Conservation (phyloP, 2,797 vertebrate genomes). For the Anomalospiza imberbis region DNA sequence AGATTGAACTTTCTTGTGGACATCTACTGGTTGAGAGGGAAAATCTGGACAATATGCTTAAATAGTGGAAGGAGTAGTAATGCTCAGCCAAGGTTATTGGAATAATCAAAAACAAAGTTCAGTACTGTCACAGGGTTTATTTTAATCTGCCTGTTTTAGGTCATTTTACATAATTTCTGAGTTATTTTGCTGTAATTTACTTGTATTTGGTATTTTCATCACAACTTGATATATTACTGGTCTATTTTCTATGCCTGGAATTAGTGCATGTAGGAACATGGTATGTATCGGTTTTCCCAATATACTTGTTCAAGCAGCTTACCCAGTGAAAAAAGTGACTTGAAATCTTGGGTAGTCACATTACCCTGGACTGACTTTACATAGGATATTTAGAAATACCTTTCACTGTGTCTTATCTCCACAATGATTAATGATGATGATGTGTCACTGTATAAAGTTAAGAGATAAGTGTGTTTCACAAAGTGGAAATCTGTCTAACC, state of each 20-base stretch:
- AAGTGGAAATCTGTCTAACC: background rate
- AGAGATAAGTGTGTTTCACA: background rate
- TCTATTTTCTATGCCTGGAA: background rate
- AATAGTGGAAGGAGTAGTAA: background rate
- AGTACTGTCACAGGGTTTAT: background rate
- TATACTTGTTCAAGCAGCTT: background rate
- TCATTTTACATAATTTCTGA: background rate
- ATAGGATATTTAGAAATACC: background rate
- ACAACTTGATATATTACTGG: background rate
- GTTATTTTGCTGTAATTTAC: background rate
- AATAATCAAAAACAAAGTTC: background rate
- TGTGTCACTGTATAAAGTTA: background rate
- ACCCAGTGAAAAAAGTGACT: background rate
- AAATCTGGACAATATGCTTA: background rate
- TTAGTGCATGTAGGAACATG: background rate
- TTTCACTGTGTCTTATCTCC: conserved; percentile 7
- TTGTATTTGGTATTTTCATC: background rate
- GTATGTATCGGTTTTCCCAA: background rate
- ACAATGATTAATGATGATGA: background rate
- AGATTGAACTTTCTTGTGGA: background rate
- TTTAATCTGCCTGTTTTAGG: background rate
- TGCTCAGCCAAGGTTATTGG: background rate
- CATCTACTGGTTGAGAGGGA: background rate
- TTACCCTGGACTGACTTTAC: background rate
- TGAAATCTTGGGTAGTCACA: background rate